These are phyloP conservation scores for Nycticryphes semicollaris DNA, from an alignment of 2,113 vertebrate species.

Conservation along the genomic window DNA sequence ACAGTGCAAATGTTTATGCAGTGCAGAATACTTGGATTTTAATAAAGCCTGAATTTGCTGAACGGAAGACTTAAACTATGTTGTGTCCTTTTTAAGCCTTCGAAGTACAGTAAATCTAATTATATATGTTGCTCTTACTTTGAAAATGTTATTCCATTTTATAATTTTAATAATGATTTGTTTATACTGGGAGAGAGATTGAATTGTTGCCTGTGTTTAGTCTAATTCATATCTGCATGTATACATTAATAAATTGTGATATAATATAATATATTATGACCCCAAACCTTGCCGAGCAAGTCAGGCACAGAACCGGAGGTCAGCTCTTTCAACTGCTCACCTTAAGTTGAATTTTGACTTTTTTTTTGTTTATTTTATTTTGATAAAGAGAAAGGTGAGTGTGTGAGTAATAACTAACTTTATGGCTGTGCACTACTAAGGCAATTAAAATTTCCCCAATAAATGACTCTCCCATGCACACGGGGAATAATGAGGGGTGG, in stretches of 20 bases:
- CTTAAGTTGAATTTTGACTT: background rate
- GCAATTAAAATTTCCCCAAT: background rate
- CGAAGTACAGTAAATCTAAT: slow-evolving; percentile 73
- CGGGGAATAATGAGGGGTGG: background rate
- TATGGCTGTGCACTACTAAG: background rate
- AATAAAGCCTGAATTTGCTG: slow-evolving; percentile 69
- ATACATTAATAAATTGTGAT: slow-evolving; percentile 52
- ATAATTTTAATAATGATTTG: slow-evolving; percentile 74
- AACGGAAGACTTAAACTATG: slow-evolving; percentile 66
- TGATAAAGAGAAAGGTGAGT: background rate
- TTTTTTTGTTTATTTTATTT: background rate
- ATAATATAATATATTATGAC: slow-evolving; percentile 8
- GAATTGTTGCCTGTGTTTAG: slow-evolving; percentile 61
- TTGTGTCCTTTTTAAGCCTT: slow-evolving; percentile 64
- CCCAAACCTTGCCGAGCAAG: background rate
- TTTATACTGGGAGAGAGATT: slow-evolving; percentile 68
- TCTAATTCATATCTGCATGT: slow-evolving; percentile 63
- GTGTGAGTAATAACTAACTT: background rate
- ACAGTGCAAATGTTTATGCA: slow-evolving; percentile 66
- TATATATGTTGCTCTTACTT: slow-evolving; percentile 72
- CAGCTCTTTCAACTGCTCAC: background rate
- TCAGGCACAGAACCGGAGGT: background rate
- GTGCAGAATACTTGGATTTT: slow-evolving; percentile 61
- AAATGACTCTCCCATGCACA: background rate
- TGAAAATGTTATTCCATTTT: slow-evolving; percentile 68